Percentiles rank a stretch among this genome's conserved stretches.
Conservation (phyloP, 2,113 vertebrate genomes). For the Epinephelus lanceolatus region DNA sequence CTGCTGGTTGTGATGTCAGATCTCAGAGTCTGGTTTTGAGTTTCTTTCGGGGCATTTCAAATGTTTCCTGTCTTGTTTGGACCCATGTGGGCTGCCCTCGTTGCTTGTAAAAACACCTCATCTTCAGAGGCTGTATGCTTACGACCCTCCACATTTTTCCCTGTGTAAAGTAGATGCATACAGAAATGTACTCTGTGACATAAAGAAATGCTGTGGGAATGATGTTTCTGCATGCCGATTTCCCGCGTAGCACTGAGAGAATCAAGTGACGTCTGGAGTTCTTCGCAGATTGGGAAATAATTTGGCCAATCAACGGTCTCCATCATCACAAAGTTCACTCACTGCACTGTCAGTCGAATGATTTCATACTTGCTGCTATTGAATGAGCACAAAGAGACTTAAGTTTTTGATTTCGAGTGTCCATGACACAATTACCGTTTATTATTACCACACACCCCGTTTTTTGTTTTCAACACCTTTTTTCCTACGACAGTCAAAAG, state of each 20-base stretch:
- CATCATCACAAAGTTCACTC: slow-evolving; percentile 53
- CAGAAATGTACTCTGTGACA: slow-evolving; percentile 38
- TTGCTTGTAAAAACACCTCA: slow-evolving; percentile 39
- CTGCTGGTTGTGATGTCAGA: slow-evolving; percentile 49
- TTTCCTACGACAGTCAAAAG: slow-evolving; percentile 59
- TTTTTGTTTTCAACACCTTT: slow-evolving; percentile 1
- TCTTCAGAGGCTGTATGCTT: slow-evolving; percentile 35
- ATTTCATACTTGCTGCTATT: slow-evolving; percentile 74
- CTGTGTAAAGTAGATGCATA: slow-evolving; percentile 36
- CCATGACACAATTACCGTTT: slow-evolving; percentile 42
- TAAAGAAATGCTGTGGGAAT: slow-evolving; percentile 32
- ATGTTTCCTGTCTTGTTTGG: slow-evolving; percentile 54
- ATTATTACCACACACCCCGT: slow-evolving; percentile 23
- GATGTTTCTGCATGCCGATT: slow-evolving; percentile 55
- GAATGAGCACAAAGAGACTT: slow-evolving; percentile 78
- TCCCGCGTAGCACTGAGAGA: slow-evolving; percentile 56
- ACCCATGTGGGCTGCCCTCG: slow-evolving; percentile 19
- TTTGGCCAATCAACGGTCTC: slow-evolving; percentile 29
- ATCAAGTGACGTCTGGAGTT: slow-evolving; percentile 49
- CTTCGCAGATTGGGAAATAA: slow-evolving; percentile 30
- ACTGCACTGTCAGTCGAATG: slow-evolving; percentile 64
- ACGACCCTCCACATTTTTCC: slow-evolving; percentile 6
- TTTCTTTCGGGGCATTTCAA: slow-evolving; percentile 46
- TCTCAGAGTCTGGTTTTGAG: slow-evolving; percentile 62
- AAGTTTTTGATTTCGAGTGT: slow-evolving; percentile 52